Base-by-base conservation (phyloP, 2,797 vertebrate genomes). In the Arrhamphus sclerolepis region DNA sequence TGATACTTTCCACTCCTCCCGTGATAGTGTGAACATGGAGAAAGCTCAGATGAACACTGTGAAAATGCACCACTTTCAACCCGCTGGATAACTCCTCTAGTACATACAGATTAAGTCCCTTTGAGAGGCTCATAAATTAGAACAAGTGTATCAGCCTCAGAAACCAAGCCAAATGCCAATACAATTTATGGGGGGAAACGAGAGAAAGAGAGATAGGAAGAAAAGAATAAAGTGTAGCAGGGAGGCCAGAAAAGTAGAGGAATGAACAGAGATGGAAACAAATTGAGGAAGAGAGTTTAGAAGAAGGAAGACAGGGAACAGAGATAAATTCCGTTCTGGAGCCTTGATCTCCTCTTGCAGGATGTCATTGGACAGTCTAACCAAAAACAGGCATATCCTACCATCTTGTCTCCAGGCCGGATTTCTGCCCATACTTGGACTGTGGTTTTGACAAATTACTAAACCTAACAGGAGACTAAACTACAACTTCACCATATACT, bases 51-150 rank as follows among this genome's bases (percentile, higher is more conserved):
- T 13, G 28, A 19, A 24, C 26, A 40, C 17, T 51, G 43, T 22
- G 44, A 77, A 54, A 21, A 34, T 18, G 46, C 20, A 44, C 24
- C 17, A 39, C 29, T 49, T 2, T 0, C 13, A 17, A 62, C 22
- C 24, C 40, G 51, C 34, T 61, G 8, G 10, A 51, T 52, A 65
- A 34, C 48, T 54, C 11, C 46, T 67, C 9, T 11, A 38, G 22
- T 53, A 39, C 54, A 72, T 44, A 61, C 19, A 70, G 52, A 73
- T 34, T 75, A 58, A 82, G 70, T 55, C 20, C 5, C 76, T 77
- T 80, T 66, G 72, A 76, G 62, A 72, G 76, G 59, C 48, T 65
- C 57, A 64, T 55, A 74, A 78, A 80, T 76, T 62, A 72, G 43
- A 54, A 46, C 51, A 56, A 66, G 52, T 39, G 46, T 56, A 67